Evolutionary conservation across 2,888 invertebrate genomes (phyloP).

Genomic region (Lacanobia oleracea): DNA sequence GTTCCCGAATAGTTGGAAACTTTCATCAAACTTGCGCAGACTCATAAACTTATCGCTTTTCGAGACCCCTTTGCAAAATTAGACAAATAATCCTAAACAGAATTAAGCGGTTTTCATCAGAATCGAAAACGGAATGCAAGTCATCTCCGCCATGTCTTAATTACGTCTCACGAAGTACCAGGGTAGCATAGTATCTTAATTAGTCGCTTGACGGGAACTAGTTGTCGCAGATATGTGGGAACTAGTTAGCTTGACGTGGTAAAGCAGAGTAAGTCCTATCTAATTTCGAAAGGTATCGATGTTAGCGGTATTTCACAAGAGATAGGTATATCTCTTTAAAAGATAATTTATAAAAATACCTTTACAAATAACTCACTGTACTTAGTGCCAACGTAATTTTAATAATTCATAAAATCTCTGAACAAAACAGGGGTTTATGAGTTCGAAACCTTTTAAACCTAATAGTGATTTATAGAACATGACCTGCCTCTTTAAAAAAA

Average conservation of each 20-base stretch:
- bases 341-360: too few relatives aligned
- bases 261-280: conserved; percentile 1
- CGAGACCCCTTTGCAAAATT: conserved; percentile 62
- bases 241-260: conserved; percentile 16
- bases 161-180: conserved; percentile 47
- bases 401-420: too few relatives aligned
- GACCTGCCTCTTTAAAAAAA: too few relatives aligned
- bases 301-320: too few relatives aligned
- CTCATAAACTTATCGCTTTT: conserved; percentile 57
- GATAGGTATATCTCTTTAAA: too few relatives aligned
- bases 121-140: conserved; percentile 58
- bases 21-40: conserved; percentile 48
- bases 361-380: too few relatives aligned
- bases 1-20: conserved; percentile 55
- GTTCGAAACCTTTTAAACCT: too few relatives aligned
- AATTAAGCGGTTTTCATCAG: conserved; percentile 38
- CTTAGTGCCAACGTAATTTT: too few relatives aligned
- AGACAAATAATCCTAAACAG: conserved; percentile 54
- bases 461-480: too few relatives aligned
- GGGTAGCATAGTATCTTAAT: conserved; percentile 51
- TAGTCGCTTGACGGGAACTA: conserved; percentile 42
- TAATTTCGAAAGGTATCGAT: conserved; percentile 1
- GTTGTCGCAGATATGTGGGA: conserved; percentile 2
- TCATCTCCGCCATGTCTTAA: conserved; percentile 51
- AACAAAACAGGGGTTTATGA: too few relatives aligned